phyloP scores from a whole-genome alignment of 92 coral and sea anemone species.

The Virgularia gustaviana region DNA sequence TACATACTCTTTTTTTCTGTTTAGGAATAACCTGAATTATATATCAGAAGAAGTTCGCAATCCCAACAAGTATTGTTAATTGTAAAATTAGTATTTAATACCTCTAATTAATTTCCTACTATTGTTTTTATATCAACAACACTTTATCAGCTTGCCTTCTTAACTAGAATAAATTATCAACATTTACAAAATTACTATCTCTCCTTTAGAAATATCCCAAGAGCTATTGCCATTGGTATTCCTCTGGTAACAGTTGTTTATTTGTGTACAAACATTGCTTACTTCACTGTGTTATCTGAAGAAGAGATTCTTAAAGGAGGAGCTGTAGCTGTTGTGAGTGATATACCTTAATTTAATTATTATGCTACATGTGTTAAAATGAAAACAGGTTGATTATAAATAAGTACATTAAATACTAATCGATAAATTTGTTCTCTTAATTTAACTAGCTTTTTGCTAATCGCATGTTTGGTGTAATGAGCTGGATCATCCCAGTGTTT shows the following conservation, averaged over 20 bases:
- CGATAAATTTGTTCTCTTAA: too few species aligned
- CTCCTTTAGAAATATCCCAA: constrained; percentile 74
- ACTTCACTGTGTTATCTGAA: constrained; percentile 74
- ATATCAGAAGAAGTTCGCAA: constrained; percentile 91
- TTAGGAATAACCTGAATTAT: constrained; percentile 94
- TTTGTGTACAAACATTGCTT: constrained; percentile 88
- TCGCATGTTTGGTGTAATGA: constrained; percentile 82
- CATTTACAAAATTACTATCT: neutral
- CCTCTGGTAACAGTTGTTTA: constrained; percentile 85
- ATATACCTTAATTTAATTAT: constrained; percentile 11
- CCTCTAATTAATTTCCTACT: neutral
- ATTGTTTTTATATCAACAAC: neutral
- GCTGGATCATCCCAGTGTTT: constrained; percentile 91
- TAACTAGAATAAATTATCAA: neutral
- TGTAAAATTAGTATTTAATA: neutral
- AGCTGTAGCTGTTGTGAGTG: constrained; percentile 94
- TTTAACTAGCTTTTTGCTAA: constrained; percentile 69
- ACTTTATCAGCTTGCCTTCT: neutral
- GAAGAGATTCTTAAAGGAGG: constrained; percentile 69
- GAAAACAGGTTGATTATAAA: neutral
- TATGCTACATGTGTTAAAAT: neutral
- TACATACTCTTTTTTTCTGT: neutral
- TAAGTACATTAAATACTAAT: neutral
- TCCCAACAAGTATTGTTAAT: constrained; percentile 75
- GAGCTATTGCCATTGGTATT: constrained; percentile 80